Base-by-base conservation (phyloP, 2,113 vertebrate genomes). In the Cisticola juncidis region DNA sequence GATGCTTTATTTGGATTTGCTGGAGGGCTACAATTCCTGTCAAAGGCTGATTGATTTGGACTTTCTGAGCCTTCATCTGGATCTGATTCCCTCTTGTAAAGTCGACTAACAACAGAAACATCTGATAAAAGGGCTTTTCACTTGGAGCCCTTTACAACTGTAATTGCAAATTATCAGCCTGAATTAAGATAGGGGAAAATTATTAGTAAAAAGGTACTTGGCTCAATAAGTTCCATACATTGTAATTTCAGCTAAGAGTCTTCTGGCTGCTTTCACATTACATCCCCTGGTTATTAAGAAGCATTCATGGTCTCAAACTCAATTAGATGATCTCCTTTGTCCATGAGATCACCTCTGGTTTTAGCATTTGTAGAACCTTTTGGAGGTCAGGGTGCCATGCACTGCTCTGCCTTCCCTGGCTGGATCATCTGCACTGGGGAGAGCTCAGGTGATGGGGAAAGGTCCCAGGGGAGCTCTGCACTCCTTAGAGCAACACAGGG, bases 21-120 rank as follows among this genome's bases (percentile, higher is more conserved):
- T 95, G 94, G 85, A 97, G 88, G 90, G 88, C 82, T 88, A 17
- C 90, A 95, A 26, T 94, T 90, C 90, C 86, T 95, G 96, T 96
- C 96, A 90, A 92, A 83, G 71, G 76, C 76, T 95, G 95, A 97
- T 97, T 88, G 95, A 96, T 95, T 90, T 95, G 57, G 94, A 94
- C 85, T 96, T 95, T 88, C 69, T 76, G 42, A 88, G 88, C 94
- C 92, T 95, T 97, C 97, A 97, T 97, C 96, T 97, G 94, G 94
- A 91, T 95, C 93, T 86, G 92, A 96, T 97, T 97, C 87, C 72
- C 48, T 84, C 83, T 86, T 86, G 90, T 78, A 92, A 94, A 86
- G 92, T 51, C 4, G 1, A 84, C 85, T 92, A 90, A 88, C 76
- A 92, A 47, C 93, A 94, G 83, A 94, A 96, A 87, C 69, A 92